These are phyloP conservation scores for Paedocypris sp. DNA, from an alignment of 2,113 vertebrate genomes.

Conservation along the genomic window DNA sequence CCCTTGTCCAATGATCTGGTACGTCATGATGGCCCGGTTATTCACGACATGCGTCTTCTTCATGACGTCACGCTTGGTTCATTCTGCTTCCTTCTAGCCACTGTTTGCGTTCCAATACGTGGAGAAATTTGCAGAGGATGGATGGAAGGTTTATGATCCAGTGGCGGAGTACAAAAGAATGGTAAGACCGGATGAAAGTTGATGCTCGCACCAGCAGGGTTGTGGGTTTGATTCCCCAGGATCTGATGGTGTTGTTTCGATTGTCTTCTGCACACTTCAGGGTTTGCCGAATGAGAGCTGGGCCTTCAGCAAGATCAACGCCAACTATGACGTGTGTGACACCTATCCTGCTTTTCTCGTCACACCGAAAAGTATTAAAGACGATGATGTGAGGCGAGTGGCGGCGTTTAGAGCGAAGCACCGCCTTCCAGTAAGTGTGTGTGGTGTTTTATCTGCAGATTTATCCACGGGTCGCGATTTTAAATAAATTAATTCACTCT, in stretches of 20 bases:
- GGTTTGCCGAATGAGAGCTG: conserved; percentile 96
- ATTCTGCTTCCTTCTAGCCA: conserved; percentile 52
- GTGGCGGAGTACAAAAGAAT: conserved; percentile 83
- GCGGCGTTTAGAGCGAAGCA: conserved; percentile 82
- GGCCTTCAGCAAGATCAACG: conserved; percentile 89
- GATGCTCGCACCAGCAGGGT: neutral
- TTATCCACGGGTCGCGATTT: no score
- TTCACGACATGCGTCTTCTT: neutral
- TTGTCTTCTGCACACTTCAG: conserved; percentile 44
- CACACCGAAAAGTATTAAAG: conserved; percentile 80
- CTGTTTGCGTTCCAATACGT: conserved; percentile 87
- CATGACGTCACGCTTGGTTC: neutral
- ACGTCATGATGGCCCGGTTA: conserved; percentile 32
- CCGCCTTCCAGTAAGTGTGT: conserved; percentile 78
- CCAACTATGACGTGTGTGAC: conserved; percentile 82
- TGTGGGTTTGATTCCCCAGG: neutral
- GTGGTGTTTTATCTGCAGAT: no score
- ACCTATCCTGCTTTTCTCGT: conserved; percentile 85
- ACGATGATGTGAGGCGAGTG: conserved; percentile 81
- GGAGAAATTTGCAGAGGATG: conserved; percentile 80
- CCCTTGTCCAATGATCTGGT: conserved; percentile 80
- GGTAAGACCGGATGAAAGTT: conserved; percentile 51
- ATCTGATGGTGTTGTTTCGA: neutral
- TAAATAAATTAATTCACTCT: no score
- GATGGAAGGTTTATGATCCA: conserved; percentile 93